phyloP scores from a whole-genome alignment of 2,113 vertebrate genomes.

The Redunca redunca region DNA sequence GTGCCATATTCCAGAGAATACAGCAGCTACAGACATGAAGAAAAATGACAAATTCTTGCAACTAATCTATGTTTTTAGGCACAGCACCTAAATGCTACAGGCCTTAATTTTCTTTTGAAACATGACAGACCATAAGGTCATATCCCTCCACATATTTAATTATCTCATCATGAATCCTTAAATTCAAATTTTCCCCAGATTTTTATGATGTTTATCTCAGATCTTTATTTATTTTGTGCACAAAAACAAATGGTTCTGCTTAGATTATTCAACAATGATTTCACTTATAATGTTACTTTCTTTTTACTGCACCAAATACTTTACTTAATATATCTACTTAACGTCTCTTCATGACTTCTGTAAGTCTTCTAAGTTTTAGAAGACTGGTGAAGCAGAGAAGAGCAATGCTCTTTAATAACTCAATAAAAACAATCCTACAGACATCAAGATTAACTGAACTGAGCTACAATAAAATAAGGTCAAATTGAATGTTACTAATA shows the following conservation, averaged over 20 bases:
- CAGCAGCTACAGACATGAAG: not conserved
- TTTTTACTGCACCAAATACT: not conserved
- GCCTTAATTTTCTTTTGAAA: not conserved
- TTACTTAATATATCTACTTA: not conserved
- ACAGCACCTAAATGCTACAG: not conserved
- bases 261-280: not conserved
- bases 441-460: not conserved
- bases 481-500: not conserved
- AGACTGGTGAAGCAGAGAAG: not conserved
- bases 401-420: not conserved
- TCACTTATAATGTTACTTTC: not conserved
- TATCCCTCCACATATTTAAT: not conserved
- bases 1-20: not conserved
- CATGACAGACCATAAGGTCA: not conserved
- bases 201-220: not conserved
- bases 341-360: not conserved
- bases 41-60: not conserved
- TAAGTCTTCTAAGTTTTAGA: not conserved
- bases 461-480: not conserved
- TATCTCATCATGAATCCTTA: not conserved
- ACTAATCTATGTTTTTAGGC: not conserved
- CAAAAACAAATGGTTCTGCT: not conserved
- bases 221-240: not conserved
- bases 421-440: slow-evolving; percentile 4
- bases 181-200: not conserved